Base-by-base conservation (phyloP, 2,113 vertebrate genomes). In the Dromiciops gliroides region DNA sequence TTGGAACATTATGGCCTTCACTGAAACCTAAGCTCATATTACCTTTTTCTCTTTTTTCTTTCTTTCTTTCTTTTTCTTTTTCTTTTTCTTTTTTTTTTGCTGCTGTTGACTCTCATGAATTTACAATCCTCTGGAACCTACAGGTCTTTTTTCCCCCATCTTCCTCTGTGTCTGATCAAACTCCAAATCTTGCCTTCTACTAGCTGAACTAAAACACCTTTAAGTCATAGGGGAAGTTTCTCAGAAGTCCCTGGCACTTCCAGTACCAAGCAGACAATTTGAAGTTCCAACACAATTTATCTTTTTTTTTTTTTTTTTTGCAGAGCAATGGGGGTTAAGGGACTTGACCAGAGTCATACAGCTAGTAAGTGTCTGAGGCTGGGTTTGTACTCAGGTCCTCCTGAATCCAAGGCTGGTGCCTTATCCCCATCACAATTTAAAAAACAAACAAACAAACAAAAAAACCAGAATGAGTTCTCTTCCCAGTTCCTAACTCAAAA, bases 211-310 rank as follows among this genome's bases (percentile, higher is more conserved):
- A 9, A 26, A 89, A 93, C 90, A 89, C 31, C 92, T 94, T 31
- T 2, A 83, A 95, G 94, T 92, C 92, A 52, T 88, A 91, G 75
- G 75, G 93, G 94, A 44, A 90, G 56, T 14, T 50, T 96, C 90
- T 93, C 83, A 97, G 95, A 96, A 94, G 95, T 91, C 95, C 90
- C 93, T 88, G 48, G 95, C 90, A 90, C 88, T 92, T 49, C 51
- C 31, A 92, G 91, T 91, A 51, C 49, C 51, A 92, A 96, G 51
- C 89, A 49, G 95, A 75, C 56, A 92, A 95, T 75, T 90, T 44
- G 6, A 1, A 19, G n/a, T 23, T 44, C n/a, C 67, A 83, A 83
- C 19, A 75, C 22, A 67, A 67, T 37, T 67, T 11, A 8, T n/a
- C n/a, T n/a, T n/a, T n/a, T n/a, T n/a, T n/a, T n/a, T n/a, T n/a